A percentile compares a stretch with the other conserved stretches of the same genome.
Evolutionary conservation across 1,140 invertebrate genomes (phyloP).

Genomic region (Zelostemma sp.): DNA sequence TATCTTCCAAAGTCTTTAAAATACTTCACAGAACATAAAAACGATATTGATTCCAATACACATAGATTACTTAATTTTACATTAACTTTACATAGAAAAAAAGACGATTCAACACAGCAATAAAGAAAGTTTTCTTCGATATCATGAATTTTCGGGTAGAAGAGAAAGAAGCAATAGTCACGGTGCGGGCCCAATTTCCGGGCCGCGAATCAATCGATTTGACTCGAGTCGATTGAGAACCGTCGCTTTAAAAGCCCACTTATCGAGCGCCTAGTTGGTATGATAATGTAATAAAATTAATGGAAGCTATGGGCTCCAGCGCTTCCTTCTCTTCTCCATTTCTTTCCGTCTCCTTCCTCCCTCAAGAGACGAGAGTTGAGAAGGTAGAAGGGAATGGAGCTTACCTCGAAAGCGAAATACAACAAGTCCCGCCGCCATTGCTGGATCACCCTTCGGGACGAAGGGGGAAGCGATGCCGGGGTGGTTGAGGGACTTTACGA

Average conservation of each 20-base stretch:
- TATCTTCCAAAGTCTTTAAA: too few relatives aligned
- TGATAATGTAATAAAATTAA: slow-evolving; percentile 73
- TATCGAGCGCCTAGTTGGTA: slow-evolving; percentile 68
- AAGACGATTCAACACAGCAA: too few relatives aligned
- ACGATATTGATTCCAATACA: too few relatives aligned
- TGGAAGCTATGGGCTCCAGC: slow-evolving; percentile 57
- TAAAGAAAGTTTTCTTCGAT: too few relatives aligned
- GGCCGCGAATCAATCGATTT: slow-evolving; percentile 28
- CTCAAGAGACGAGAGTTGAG: slow-evolving; percentile 54
- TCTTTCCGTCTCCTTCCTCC: slow-evolving; percentile 13
- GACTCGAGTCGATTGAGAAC: slow-evolving; percentile 60
- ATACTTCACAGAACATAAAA: too few relatives aligned
- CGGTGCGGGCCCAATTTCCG: background rate
- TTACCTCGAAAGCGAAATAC: slow-evolving; percentile 63
- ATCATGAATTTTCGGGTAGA: too few relatives aligned
- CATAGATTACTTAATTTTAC: too few relatives aligned
- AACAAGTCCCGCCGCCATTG: slow-evolving; percentile 71
- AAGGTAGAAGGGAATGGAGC: slow-evolving; percentile 32
- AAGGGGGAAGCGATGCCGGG: slow-evolving; percentile 14
- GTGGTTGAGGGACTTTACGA: slow-evolving; percentile 33
- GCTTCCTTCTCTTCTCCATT: slow-evolving; percentile 23
- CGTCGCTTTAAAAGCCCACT: slow-evolving; percentile 67
- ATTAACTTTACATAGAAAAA: too few relatives aligned
- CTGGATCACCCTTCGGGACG: slow-evolving; percentile 61
- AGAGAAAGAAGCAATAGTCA: too few relatives aligned